These are phyloP conservation scores for Pteria penguin DNA, from an alignment of 2,888 invertebrate genomes.

Conservation along the genomic window DNA sequence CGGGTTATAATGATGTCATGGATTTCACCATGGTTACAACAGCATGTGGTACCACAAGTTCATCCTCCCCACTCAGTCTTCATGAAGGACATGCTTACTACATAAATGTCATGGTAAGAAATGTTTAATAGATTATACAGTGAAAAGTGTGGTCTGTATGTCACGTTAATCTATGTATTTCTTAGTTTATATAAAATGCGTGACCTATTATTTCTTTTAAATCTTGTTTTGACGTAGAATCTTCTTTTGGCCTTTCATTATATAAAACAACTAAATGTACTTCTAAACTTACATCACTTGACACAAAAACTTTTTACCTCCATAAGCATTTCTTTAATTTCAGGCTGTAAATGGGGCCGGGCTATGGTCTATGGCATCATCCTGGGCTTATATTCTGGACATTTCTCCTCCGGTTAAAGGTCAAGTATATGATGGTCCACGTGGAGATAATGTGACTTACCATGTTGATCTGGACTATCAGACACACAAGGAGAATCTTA, in stretches of 20 bases:
- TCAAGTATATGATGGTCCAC: conserved; percentile 47
- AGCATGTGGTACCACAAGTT: conserved; percentile 39
- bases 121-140: too few relatives aligned
- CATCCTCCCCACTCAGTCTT: conserved; percentile 28
- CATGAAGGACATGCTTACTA: conserved; percentile 54
- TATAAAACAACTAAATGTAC: too few relatives aligned
- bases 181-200: too few relatives aligned
- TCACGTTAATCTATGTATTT: too few relatives aligned
- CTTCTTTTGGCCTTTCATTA: too few relatives aligned
- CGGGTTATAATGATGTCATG: conserved; percentile 29
- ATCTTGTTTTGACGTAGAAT: too few relatives aligned
- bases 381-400: conserved; percentile 53
- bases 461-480: conserved; percentile 47
- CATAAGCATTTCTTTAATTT: background rate
- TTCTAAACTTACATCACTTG: too few relatives aligned
- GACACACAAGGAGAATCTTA: conserved; percentile 26
- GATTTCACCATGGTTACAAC: conserved; percentile 1
- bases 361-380: conserved; percentile 37
- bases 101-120: conserved; percentile 51
- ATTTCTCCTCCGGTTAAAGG: conserved; percentile 47
- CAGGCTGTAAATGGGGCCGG: conserved; percentile 54
- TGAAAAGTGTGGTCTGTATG: too few relatives aligned
- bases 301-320: background rate
- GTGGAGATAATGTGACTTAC: background rate
- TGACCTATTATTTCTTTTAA: too few relatives aligned